Base-by-base conservation (phyloP, 2,888 invertebrate genomes). In the Graphium colonna region DNA sequence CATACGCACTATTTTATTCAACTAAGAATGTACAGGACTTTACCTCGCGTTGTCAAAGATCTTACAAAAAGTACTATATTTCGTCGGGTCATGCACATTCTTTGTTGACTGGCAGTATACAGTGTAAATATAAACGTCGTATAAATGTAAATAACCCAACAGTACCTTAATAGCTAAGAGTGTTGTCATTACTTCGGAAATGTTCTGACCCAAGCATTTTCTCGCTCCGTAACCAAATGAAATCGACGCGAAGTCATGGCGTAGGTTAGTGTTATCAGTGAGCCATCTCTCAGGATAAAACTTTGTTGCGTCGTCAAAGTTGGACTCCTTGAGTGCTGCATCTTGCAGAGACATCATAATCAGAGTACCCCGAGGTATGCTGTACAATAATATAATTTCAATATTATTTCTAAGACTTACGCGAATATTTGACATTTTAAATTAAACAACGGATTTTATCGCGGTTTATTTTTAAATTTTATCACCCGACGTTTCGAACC, bases 221-320 rank as follows among this genome's bases (percentile, higher is more conserved):
- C 92, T 90, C 0, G 91, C 78, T 1, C 93, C 94, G 63, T 89
- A 88, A 0, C 93, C 94, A 65, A 93, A 94, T 0, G 93, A 93
- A 58, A 93, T 85, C 0, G 90, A 91, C 17, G 92, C 92, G 63
- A 92, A 92, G 0, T 87, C 75, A 51, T 91, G 91, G 54, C 83
- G 79, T 10, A 89, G 79, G 17, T 77, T 70, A 0, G 77, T 58
- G 9, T 88, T 86, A 0, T 68, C 49, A 12, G 73, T 74, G 12
- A 92, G 64, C 94, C 94, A 94, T 53, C 94, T 82, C 60, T 93
- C 93, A 0, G 94, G 93, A 57, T 81, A 77, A 63, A 92, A 94
- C 54, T 90, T 90, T 0, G 77, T 65, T 0, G 93, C 91, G 60
- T 93, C 92, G 18, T 93, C 93, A 61, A 91, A 94, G 69, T 93